phyloP scores from a whole-genome alignment of 2,797 vertebrate species.

The Sebastolobus altivelis region DNA sequence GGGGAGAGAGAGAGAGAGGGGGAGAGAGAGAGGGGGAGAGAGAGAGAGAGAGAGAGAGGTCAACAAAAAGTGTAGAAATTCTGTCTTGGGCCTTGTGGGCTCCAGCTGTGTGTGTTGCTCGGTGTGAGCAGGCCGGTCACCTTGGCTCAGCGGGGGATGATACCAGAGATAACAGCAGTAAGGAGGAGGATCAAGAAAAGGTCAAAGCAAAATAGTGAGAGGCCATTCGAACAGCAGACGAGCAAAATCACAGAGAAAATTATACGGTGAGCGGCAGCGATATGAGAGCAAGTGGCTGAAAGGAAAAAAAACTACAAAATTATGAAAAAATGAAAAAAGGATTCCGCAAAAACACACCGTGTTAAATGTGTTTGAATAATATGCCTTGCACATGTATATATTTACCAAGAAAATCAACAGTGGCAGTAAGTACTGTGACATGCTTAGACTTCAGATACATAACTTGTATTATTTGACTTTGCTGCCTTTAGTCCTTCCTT shows the following conservation, averaged over 20 bases:
- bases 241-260: constrained; percentile 46
- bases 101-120: constrained; percentile 54
- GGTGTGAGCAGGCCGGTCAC: constrained; percentile 50
- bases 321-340: neutral
- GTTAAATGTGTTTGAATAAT: neutral
- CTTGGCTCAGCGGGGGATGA: constrained; percentile 66
- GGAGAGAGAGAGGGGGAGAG: neutral
- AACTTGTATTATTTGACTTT: neutral
- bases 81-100: constrained; percentile 8
- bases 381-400: neutral
- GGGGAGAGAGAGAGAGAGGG: constrained; percentile 6
- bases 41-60: constrained; percentile 36
- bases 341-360: neutral
- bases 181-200: constrained; percentile 47
- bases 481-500: neutral
- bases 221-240: constrained; percentile 24
- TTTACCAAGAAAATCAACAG: neutral
- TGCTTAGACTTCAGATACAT: neutral
- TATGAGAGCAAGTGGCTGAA: neutral
- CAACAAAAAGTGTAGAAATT: constrained; percentile 40
- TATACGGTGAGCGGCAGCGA: neutral
- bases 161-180: constrained; percentile 37
- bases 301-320: neutral
- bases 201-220: constrained; percentile 53
- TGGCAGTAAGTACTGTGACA: neutral